Evolutionary conservation across 1,140 invertebrate genomes (phyloP), one percentile per base, ranked within the genome.

Genomic region (Choristoneura fumiferana): DNA sequence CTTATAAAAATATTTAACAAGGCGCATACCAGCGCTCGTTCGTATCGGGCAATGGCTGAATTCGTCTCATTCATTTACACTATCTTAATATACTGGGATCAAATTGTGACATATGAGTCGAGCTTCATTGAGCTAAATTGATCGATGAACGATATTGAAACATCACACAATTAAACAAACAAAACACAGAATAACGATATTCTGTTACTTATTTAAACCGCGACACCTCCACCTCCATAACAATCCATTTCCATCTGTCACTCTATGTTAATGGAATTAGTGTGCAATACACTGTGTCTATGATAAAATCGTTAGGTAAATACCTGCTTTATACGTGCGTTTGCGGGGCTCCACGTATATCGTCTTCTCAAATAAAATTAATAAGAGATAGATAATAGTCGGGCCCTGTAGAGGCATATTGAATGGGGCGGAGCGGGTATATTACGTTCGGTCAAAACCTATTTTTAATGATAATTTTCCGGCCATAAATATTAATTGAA

Each of bases 401-500:
- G 59, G 58, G 54, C 58, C 58, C 63, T 67, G 60, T 62, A 60
- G 57, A 59, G 63, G 65, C 63, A 72, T 72, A 73, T 73, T 69
- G 69, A 74, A 76, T 75, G 60, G 64, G 65, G 73, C 67, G 65
- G 67, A 73, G 76, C 71, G 68, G 65, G 61, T 57, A 67, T 63
- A 67, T 66, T 59, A 66, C 66, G 68, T 63, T 29, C 64, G 63
- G 65, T 74, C 73, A 72, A 76, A 77, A 74, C 69, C 76, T 74
- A 74, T 76, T 79, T 49, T 73, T 78, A 76, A 81, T 76, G 70
- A 78, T 83, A 79, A 83, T 83, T 73, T 81, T 81, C 73, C 77
- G 73, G 70, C 69, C 76, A 82, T 82, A 80, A 82, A 82, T 80
- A 80, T 82, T 80, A 78, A 82, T 82, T 70, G 67, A 79, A 73